Percentiles rank a stretch among this genome's conserved stretches.
Conservation (phyloP, 1,140 invertebrate genomes). For the Anoplolepis gracilipes region DNA sequence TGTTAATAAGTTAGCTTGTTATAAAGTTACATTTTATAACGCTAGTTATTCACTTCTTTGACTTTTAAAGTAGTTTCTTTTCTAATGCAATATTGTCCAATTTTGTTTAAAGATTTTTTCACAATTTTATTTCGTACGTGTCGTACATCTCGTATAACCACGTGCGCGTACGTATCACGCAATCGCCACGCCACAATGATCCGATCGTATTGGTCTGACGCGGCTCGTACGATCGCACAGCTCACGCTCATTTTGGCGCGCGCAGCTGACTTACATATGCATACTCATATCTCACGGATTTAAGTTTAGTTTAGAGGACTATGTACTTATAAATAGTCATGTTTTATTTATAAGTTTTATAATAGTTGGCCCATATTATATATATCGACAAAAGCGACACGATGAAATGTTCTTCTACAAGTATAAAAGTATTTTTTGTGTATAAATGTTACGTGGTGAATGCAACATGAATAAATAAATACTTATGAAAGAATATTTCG, state of each 20-base stretch:
- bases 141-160: neutral
- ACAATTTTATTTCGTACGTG: neutral
- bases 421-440: too few relatives aligned
- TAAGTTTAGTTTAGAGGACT: neutral
- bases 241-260: neutral
- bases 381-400: too few relatives aligned
- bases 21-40: neutral
- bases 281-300: neutral
- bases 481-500: too few relatives aligned
- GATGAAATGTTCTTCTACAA: too few relatives aligned
- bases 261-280: neutral
- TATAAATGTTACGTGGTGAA: too few relatives aligned
- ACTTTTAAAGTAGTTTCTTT: neutral
- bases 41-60: neutral
- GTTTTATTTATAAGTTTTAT: too few relatives aligned
- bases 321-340: neutral
- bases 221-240: slow-evolving; percentile 30
- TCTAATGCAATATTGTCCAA: neutral
- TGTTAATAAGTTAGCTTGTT: neutral
- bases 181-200: slow-evolving; percentile 11
- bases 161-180: slow-evolving; percentile 14
- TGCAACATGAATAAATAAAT: too few relatives aligned
- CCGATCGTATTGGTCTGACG: slow-evolving; percentile 23
- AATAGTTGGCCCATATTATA: too few relatives aligned
- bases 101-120: neutral